A percentile compares a stretch with the other conserved stretches of the same genome.
Conservation (phyloP, 2,888 invertebrate species). For the Prosapia bicincta region DNA sequence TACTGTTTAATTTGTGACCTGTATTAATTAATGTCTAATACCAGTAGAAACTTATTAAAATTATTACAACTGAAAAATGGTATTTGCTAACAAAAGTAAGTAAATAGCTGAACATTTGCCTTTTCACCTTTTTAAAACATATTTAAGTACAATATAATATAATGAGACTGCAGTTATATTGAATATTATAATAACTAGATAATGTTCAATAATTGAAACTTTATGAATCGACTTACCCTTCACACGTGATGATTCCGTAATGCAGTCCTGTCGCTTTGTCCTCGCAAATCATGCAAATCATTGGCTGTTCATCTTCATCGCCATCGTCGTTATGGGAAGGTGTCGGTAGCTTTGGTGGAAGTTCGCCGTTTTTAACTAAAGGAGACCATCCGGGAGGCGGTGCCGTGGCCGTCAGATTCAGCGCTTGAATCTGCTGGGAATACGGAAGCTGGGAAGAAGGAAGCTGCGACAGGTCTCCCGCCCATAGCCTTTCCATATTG, state of each 20-base stretch:
- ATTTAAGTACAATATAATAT: too few relatives aligned
- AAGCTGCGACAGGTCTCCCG: slow-evolving; percentile 79
- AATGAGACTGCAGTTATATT: too few relatives aligned
- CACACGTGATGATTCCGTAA: slow-evolving; percentile 98
- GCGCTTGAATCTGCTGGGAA: slow-evolving; percentile 62
- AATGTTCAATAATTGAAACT: too few relatives aligned
- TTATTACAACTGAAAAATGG: too few relatives aligned
- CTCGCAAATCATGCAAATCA: slow-evolving; percentile 98
- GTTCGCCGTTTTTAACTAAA: slow-evolving; percentile 63
- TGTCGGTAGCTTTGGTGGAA: slow-evolving; percentile 77
- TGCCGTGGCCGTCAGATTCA: slow-evolving; percentile 55
- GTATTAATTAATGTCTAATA: too few relatives aligned
- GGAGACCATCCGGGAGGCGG: slow-evolving; percentile 43
- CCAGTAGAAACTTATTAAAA: too few relatives aligned
- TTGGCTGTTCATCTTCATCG: slow-evolving; percentile 85
- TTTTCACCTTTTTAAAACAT: too few relatives aligned
- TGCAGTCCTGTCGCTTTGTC: slow-evolving; percentile 97
- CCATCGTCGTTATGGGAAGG: slow-evolving; percentile 43
- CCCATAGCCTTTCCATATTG: slow-evolving; percentile 91
- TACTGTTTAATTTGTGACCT: too few relatives aligned
- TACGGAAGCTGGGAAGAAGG: slow-evolving; percentile 62
- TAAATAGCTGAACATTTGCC: too few relatives aligned
- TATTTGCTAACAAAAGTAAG: too few relatives aligned
- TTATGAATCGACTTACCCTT: slow-evolving; percentile 62
- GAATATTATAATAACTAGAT: too few relatives aligned